Base-by-base conservation (phyloP, 1,140 invertebrate genomes). In the Atta cephalotes region DNA sequence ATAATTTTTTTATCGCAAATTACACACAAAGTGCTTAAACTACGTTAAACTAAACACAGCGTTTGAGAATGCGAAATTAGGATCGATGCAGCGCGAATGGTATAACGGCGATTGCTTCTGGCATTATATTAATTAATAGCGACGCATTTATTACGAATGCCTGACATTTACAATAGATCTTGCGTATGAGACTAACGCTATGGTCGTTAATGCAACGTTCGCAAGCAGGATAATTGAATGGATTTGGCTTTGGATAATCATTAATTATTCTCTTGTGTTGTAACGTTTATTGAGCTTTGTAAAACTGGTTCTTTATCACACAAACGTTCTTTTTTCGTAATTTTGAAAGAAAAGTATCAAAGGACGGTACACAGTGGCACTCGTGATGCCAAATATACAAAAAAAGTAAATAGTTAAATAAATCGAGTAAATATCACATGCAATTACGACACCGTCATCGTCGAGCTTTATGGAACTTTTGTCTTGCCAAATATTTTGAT, bases 121-220 rank as follows among this genome's bases (percentile, higher is more conserved):
- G 86, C 86, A 84, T 85, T 76, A 74, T 72, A 68, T 88, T 82
- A 81, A 87, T 88, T 70, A 76, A 25, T 70, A 51, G 70, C 45
- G 25, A 39, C n/a, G 56, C 70, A 88, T 88, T 88, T 81, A 80
- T 81, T 87, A 66, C 39, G 35, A 53, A 82, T 72, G 79, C 78
- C 51, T 85, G 72, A 85, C 74, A 21, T 79, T 85, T 35, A 84
- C 82, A 85, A 74, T 84, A 45, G 70, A 84, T 84, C 68, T 65
- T 62, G 80, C 39, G 3, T 84, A 76, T 76, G 70, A 84, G 80
- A 74, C 80, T 84, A 84, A 84, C 72, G 18, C n/a, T 62, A 74
- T 60, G 18, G 62, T 39, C 56, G n/a, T 76, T 84, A 76, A 76
- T 76, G 58, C 18, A 84, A 84, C 56, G 68, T 18, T 82, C 7